Evolutionary conservation across 92 coral and sea anemone genomes (phyloP), one percentile per base, ranked within the genome.

Genomic region (Parazoanthus darwini): DNA sequence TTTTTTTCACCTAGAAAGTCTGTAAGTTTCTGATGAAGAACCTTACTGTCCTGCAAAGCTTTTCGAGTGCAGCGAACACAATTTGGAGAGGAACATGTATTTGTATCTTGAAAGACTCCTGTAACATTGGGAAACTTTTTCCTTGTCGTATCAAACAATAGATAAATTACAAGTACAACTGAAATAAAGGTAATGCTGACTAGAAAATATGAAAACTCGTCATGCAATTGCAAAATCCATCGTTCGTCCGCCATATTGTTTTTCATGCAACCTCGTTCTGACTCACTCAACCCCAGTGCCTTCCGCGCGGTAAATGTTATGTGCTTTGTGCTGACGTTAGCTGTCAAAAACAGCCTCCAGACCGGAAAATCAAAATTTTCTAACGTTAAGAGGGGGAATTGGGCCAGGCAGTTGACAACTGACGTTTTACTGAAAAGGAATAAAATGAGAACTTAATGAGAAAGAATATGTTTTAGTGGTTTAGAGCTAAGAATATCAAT

Each of bases 31-130:
- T 46, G 74, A 72, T 90, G 26, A 25, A 93, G 78, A 68, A 44
- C 77, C n/a, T 86, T 68, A 36, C 74, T 66, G 78, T 92, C 82
- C 38, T 72, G 75, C 84, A 90, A 66, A 36, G 56, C 46, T 36
- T 89, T 59, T 82, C 88, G 56, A 65, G 89, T 78, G 75, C 94
- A 92, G 38, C 94, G 91, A 83, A 92, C 33, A 78, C 94, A 92
- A 75, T 84, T 90, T 9, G 92, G 91, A 15, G 94, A 92, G 3
- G 88, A 71, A 88, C 94, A 92, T 59, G 78, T 58, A 74, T 48
- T 84, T 63, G 79, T 82, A 16, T 87, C 86, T 84, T 46, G 25
- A 23, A 29, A 18, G 0, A 79, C 13, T 16, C 43, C 43, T 2
- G 22, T 46, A 8, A n/a, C 46, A n/a, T 25, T 67, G 15, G 79